Conservation (phyloP, 2,113 vertebrate genomes). For the Trogon melanurus region DNA sequence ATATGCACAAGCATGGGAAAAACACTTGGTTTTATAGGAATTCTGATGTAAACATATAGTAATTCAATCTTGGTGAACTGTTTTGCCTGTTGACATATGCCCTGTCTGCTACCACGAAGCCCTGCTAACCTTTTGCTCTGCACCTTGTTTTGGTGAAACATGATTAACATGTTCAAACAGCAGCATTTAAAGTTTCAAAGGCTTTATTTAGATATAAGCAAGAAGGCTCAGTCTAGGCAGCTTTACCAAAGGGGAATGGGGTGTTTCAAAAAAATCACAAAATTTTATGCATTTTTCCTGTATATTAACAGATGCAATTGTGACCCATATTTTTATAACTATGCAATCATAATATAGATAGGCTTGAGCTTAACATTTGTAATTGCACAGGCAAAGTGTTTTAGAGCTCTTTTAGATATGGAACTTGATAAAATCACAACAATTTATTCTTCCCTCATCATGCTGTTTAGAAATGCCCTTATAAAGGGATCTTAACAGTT, state of each 20-base stretch:
- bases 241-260: background rate
- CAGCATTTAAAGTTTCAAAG: background rate
- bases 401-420: background rate
- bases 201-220: background rate
- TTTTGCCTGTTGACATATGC: background rate
- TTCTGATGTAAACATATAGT: background rate
- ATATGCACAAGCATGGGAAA: background rate
- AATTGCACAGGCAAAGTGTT: background rate
- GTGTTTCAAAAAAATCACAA: background rate
- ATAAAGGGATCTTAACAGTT: background rate
- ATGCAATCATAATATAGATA: background rate
- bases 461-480: background rate
- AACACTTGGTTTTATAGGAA: background rate
- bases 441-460: background rate
- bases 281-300: background rate
- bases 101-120: background rate
- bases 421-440: background rate
- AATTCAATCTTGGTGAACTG: background rate
- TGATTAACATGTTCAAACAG: background rate
- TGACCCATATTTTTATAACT: background rate
- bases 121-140: background rate
- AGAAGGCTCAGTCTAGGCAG: background rate
- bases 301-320: background rate
- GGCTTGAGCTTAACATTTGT: background rate
- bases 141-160: background rate